phyloP scores from a whole-genome alignment of 2,113 vertebrate genomes.

The Rallus limicola region DNA sequence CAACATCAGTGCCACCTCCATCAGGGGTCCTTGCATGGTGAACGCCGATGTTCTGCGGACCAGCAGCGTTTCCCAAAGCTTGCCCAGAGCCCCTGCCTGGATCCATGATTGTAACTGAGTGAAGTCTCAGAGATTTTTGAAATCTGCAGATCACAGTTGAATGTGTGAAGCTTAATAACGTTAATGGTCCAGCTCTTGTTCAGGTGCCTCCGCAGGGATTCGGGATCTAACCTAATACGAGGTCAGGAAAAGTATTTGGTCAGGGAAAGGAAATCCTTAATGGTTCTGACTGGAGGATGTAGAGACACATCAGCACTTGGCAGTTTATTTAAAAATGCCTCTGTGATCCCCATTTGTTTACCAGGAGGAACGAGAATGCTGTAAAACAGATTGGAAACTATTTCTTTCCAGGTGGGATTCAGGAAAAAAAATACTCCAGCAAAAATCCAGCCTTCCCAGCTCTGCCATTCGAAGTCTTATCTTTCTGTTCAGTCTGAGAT shows the following conservation, averaged over 20 bases:
- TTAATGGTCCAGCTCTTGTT: not conserved
- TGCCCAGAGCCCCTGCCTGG: not conserved
- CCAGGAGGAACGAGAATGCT: not conserved
- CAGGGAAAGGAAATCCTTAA: not conserved
- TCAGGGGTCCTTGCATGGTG: not conserved
- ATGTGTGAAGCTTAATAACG: accelerated
- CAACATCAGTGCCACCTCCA: accelerated
- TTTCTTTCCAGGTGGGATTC: not conserved
- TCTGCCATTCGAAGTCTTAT: not conserved
- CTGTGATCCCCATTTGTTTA: not conserved
- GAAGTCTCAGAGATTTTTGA: not conserved
- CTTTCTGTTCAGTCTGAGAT: not conserved
- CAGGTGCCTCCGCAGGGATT: not conserved
- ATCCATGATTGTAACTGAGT: not conserved
- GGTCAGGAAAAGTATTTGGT: not conserved
- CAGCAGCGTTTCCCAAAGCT: not conserved
- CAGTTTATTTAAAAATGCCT: not conserved
- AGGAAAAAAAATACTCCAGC: not conserved
- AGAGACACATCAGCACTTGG: not conserved
- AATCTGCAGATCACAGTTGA: not conserved
- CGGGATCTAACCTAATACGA: not conserved
- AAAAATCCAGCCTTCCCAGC: not conserved
- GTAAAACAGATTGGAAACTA: not conserved
- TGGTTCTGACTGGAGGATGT: not conserved
- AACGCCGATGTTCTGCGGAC: not conserved